Base-by-base conservation (phyloP, 2,113 vertebrate genomes). In the Pterophyllum scalare region DNA sequence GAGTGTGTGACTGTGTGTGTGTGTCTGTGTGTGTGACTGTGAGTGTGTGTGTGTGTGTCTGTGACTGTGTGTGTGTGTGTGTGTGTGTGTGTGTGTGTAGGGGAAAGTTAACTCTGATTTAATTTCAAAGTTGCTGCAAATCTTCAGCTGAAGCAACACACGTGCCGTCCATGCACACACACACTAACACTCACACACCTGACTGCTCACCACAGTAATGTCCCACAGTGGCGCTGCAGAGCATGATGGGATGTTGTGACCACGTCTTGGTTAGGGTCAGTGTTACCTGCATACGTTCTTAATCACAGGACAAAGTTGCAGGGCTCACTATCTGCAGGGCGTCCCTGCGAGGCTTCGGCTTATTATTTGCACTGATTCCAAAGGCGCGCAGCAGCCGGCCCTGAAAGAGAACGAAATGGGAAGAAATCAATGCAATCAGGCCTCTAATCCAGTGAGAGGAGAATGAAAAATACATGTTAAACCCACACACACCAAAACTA, bases 371-470 rank as follows among this genome's bases (percentile, higher is more conserved):
- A 91, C 65, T 87, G 86, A 57, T 86, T 87, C 75, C 79, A 77
- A 79, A 83, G 54, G 24, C 77, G 80, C 58, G 65, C 78, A 83
- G 88, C 81, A 83, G 82, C 60, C 64, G 86, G 75, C 82, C 82
- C 86, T 88, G 84, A 88, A 90, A 86, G 77, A 92, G 80, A 89
- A 90, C 67, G 79, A 86, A 74, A 80, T 10, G 61, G 82, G 87
- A 86, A 80, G 76, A 86, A 93, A 94, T 94, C 93, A 91, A 93
- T 95, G 83, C 90, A 91, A 89, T 77, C 64, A 43, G 79, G 89
- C 67, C 82, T 91, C 84, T 94, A 93, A 94, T 95, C 88, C 90
- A 88, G 88, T 75, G 75, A 82, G 85, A 74, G 84, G 61, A 35
- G 83, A 77, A 93, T 94, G 90, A 93, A 94, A 94, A 90, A 92